These are phyloP conservation scores for Rhaphigaster nebulosa DNA, from an alignment of 2,888 invertebrate species.

Conservation along the genomic window DNA sequence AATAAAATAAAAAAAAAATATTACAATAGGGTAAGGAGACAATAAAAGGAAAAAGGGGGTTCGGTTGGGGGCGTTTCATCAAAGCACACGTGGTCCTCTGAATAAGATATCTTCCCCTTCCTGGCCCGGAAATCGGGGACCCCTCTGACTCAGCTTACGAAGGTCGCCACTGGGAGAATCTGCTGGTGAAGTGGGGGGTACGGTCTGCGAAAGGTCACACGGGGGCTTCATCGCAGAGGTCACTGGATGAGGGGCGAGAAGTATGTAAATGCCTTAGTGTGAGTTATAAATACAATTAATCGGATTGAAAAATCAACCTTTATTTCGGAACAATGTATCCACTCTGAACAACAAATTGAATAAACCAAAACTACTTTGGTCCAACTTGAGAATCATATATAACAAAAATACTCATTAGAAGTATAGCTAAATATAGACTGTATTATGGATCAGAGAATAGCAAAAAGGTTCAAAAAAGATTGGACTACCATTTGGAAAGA, in stretches of 20 bases:
- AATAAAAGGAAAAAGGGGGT: slow-evolving; percentile 34
- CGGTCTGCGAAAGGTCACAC: not conserved
- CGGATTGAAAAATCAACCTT: not conserved
- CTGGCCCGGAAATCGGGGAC: not conserved
- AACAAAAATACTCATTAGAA: no score
- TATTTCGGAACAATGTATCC: not conserved
- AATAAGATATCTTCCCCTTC: slow-evolving; percentile 35
- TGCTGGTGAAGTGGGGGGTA: not conserved
- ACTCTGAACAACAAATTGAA: not conserved
- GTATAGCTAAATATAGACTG: no score
- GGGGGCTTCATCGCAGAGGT: not conserved
- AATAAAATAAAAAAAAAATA: not conserved
- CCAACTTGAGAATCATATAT: no score
- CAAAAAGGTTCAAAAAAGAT: no score
- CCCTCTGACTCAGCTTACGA: not conserved
- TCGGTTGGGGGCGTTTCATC: slow-evolving; percentile 23
- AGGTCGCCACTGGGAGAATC: not conserved
- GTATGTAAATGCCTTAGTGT: not conserved
- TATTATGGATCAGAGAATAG: no score
- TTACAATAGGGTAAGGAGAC: slow-evolving; percentile 43
- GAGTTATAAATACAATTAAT: not conserved
- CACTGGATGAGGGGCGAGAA: not conserved
- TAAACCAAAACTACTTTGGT: no score
- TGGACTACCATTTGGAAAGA: no score
- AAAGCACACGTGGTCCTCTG: slow-evolving; percentile 45